phyloP scores from a whole-genome alignment of 1,140 invertebrate species.

The Sitodiplosis mosellana region DNA sequence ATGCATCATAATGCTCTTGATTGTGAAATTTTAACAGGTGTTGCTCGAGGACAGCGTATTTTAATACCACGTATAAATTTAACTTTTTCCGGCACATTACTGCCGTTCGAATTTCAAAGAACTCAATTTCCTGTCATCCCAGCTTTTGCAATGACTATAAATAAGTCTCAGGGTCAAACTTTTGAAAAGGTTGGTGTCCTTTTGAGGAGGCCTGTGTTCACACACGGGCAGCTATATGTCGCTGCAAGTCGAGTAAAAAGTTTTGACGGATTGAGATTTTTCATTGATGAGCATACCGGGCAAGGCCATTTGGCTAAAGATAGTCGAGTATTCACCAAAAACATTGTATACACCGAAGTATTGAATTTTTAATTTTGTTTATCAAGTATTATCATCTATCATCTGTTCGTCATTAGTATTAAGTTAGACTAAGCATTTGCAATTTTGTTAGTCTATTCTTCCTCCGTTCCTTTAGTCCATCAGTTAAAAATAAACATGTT shows the following conservation, averaged over 20 bases:
- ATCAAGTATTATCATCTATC: too few relatives aligned
- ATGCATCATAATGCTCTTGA: background rate
- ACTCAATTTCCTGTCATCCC: conserved; percentile 23
- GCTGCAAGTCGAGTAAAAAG: background rate
- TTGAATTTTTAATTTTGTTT: too few relatives aligned
- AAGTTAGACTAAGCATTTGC: too few relatives aligned
- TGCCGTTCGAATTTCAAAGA: conserved; percentile 11
- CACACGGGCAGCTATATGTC: conserved; percentile 1
- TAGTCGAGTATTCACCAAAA: background rate
- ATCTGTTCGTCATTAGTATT: too few relatives aligned
- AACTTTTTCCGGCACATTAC: conserved; percentile 9
- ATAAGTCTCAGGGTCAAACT: conserved; percentile 24
- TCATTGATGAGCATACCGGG: background rate
- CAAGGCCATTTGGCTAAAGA: background rate
- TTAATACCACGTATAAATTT: background rate
- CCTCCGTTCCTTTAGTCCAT: too few relatives aligned
- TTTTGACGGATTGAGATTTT: background rate
- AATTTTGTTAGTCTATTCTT: too few relatives aligned
- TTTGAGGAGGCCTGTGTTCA: background rate
- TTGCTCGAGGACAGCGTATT: background rate
- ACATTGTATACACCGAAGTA: background rate
- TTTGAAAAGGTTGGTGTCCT: conserved; percentile 6
- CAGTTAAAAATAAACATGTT: too few relatives aligned
- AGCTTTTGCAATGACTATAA: conserved; percentile 31
- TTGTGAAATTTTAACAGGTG: background rate